Percentiles rank a stretch among this genome's conserved stretches.
phyloP scores from a whole-genome alignment of 2,888 invertebrate species.

The Cyclophora albipunctata region DNA sequence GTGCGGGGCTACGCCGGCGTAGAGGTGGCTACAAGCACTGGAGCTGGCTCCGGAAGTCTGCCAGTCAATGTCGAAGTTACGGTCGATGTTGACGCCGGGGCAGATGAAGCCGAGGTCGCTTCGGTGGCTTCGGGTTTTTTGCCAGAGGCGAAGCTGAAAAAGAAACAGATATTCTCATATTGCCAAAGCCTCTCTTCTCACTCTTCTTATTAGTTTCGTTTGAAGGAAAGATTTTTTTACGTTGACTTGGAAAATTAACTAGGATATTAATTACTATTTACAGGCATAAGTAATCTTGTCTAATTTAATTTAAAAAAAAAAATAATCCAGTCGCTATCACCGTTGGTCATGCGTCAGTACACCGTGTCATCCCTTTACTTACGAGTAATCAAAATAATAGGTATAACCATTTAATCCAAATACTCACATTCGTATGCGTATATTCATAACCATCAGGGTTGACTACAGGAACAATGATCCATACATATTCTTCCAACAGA shows the following conservation, averaged over 20 bases:
- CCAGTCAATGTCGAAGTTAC: slow-evolving; percentile 86
- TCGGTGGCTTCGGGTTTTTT: slow-evolving; percentile 76
- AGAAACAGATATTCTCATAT: background rate
- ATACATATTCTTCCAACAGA: slow-evolving; percentile 75
- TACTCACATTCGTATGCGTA: slow-evolving; percentile 71
- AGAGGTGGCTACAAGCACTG: slow-evolving; percentile 78
- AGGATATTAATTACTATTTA: too few relatives aligned
- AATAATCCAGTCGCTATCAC: too few relatives aligned
- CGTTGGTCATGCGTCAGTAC: too few relatives aligned
- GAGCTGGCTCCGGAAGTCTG: slow-evolving; percentile 74
- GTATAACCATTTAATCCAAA: too few relatives aligned
- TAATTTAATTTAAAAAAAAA: too few relatives aligned
- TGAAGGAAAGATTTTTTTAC: too few relatives aligned
- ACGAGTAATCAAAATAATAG: too few relatives aligned
- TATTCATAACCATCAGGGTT: slow-evolving; percentile 86
- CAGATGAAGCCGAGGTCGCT: slow-evolving; percentile 61
- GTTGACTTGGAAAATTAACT: too few relatives aligned
- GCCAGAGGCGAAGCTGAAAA: slow-evolving; percentile 79
- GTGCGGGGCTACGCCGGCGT: slow-evolving; percentile 75
- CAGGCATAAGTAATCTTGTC: too few relatives aligned
- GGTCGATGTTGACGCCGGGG: slow-evolving; percentile 82
- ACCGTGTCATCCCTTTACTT: too few relatives aligned
- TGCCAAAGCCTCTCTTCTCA: background rate
- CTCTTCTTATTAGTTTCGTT: too few relatives aligned
- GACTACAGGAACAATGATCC: slow-evolving; percentile 79